These are phyloP conservation scores for Laodelphax striatellus DNA, from an alignment of 1,140 invertebrate species.

Conservation along the genomic window DNA sequence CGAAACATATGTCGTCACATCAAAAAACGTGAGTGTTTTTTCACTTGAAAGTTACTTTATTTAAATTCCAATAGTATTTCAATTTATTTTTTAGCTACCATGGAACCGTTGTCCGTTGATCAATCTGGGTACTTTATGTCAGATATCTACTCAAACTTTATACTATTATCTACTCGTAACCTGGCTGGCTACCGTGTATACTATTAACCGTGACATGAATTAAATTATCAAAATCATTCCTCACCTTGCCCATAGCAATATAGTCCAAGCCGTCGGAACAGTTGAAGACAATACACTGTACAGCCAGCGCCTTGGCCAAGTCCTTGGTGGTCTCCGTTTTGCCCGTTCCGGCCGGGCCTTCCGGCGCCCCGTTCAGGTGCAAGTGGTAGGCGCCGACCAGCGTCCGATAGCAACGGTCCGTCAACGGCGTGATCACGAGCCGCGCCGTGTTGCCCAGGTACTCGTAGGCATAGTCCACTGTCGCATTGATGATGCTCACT, in stretches of 20 bases:
- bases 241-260: conserved; percentile 82
- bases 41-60: too few relatives aligned
- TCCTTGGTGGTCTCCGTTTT: conserved; percentile 88
- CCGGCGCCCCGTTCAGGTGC: conserved; percentile 77
- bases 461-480: conserved; percentile 76
- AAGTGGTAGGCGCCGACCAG: conserved; percentile 78
- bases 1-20: too few relatives aligned
- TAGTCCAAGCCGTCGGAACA: conserved; percentile 90
- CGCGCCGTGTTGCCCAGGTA: conserved; percentile 71
- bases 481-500: conserved; percentile 80
- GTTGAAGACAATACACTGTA: conserved; percentile 90
- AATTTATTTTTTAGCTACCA: too few relatives aligned
- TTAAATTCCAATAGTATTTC: too few relatives aligned
- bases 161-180: too few relatives aligned
- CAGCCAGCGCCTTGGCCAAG: conserved; percentile 76
- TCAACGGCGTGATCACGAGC: conserved; percentile 55
- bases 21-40: too few relatives aligned
- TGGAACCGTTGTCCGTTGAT: too few relatives aligned
- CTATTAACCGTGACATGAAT: too few relatives aligned
- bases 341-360: conserved; percentile 79
- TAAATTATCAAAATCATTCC: too few relatives aligned
- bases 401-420: conserved; percentile 73
- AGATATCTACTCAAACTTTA: too few relatives aligned
- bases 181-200: too few relatives aligned
- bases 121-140: too few relatives aligned